phyloP scores from a whole-genome alignment of 2,797 vertebrate genomes.

The Falco rusticolus region DNA sequence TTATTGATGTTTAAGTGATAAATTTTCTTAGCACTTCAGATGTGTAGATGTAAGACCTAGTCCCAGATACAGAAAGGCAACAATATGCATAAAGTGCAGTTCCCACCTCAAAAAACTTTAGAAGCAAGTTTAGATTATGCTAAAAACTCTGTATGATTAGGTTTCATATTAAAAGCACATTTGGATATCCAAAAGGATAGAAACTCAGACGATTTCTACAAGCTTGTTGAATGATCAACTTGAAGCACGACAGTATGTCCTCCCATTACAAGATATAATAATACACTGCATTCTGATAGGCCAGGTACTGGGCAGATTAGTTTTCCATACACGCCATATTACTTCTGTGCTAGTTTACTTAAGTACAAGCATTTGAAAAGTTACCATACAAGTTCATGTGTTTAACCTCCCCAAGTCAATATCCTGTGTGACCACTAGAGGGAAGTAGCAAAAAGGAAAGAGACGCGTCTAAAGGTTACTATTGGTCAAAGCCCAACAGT shows the following conservation, averaged over 20 bases:
- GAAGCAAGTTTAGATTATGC: not conserved
- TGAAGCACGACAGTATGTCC: not conserved
- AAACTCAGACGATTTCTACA: not conserved
- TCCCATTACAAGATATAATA: not conserved
- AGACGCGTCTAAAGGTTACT: slow-evolving; percentile 77
- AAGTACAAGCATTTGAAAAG: not conserved
- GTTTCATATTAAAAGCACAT: not conserved
- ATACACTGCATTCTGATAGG: not conserved
- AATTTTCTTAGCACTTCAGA: not conserved
- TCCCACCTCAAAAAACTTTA: not conserved
- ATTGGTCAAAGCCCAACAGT: slow-evolving; percentile 79
- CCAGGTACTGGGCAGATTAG: not conserved
- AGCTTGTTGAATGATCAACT: not conserved
- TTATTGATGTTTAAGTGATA: not conserved
- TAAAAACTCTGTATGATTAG: not conserved
- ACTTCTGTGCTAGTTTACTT: not conserved
- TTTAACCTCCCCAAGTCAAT: not conserved
- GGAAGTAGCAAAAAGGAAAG: slow-evolving; percentile 43
- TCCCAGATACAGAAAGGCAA: not conserved
- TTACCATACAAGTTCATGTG: accelerated
- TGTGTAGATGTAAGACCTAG: not conserved
- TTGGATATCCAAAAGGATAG: not conserved
- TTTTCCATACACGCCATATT: not conserved
- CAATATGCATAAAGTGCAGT: not conserved
- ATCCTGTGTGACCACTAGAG: slow-evolving; percentile 68